Base-by-base conservation (phyloP, 2,113 vertebrate species). In the Ailurus styani region DNA sequence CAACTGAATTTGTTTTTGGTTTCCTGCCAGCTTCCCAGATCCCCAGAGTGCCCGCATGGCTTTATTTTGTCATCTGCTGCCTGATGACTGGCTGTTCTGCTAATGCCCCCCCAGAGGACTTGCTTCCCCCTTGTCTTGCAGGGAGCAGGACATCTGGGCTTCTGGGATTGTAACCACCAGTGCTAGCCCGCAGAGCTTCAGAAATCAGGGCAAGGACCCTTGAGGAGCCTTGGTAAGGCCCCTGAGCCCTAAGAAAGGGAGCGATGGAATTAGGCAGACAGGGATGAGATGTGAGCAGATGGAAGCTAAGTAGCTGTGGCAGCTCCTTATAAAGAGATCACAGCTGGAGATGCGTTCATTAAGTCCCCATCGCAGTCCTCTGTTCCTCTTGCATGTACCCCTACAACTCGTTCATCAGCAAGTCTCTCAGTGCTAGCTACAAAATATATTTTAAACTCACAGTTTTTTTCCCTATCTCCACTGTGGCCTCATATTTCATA, bases 1-100 rank as follows among this genome's bases (percentile, higher is more conserved):
- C 73, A 91, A 31, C 64, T 7, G 78, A 93, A 81, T 84, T 47
- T 86, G 72, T 0, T 83, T 97, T 86, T 78, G 1, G 73, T 57
- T 98, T 97, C 86, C 92, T 98, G 79, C 87, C 84, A 82, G 90
- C 73, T 1, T 42, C 54, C 12, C 2, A 23, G 20, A 50, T 93
- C 87, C 78, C 83, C 87, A 57, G 90, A 96, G 82, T 1, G 0
- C 78, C 88, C 0, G 0, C 93, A 23, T 42, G 86, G n/a, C 31
- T 87, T 97, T 96, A 42, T 68, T 91, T 97, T 94, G 96, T n/a
- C 34, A 91, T 97, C 75, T 42, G 47, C 84, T 85, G 83, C 87
- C 92, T 92, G 87, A 91, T 96, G 95, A 70, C 62, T 62, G 83
- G 84, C 66, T 0, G 0, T 55, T 96, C 85, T 95, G 29, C 70